These are phyloP conservation scores for Calidris pugnax DNA, from an alignment of 2,113 vertebrate genomes.

Conservation along the genomic window DNA sequence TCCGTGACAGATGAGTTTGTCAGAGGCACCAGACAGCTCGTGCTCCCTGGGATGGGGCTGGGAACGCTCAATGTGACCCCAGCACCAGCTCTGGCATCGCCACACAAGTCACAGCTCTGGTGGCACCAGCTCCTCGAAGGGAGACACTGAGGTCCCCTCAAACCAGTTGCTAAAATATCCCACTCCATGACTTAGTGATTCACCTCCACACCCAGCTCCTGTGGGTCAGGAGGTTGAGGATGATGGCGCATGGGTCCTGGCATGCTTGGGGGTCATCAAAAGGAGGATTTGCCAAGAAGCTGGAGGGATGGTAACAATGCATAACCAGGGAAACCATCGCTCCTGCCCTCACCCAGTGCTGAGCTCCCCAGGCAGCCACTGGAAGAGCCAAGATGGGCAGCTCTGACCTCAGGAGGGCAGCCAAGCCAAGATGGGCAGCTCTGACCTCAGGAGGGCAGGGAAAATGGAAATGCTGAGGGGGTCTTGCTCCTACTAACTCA, in stretches of 20 bases:
- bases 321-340: fast-evolving
- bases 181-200: fast-evolving
- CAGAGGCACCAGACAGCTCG: constrained; percentile 26
- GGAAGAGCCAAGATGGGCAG: not conserved
- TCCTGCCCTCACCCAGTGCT: not conserved
- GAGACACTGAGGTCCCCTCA: not conserved
- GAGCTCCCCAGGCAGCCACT: fast-evolving
- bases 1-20: constrained; percentile 69
- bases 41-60: not conserved
- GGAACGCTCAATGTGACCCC: not conserved
- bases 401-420: too few relatives aligned
- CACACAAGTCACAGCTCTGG: not conserved
- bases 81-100: not conserved
- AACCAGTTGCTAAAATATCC: not conserved
- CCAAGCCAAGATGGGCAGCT: fast-evolving
- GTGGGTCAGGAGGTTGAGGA: fast-evolving
- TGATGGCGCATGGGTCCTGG: fast-evolving
- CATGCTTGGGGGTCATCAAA: fast-evolving
- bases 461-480: not conserved
- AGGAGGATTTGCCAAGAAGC: not conserved
- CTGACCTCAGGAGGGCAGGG: not conserved
- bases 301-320: not conserved
- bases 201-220: not conserved
- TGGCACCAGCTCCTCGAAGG: not conserved
- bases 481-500: not conserved